Percentiles rank a stretch among this genome's conserved stretches.
These are phyloP conservation scores for Dendropsophus ebraccatus DNA, from an alignment of 2,113 vertebrate species.

Conservation along the genomic window DNA sequence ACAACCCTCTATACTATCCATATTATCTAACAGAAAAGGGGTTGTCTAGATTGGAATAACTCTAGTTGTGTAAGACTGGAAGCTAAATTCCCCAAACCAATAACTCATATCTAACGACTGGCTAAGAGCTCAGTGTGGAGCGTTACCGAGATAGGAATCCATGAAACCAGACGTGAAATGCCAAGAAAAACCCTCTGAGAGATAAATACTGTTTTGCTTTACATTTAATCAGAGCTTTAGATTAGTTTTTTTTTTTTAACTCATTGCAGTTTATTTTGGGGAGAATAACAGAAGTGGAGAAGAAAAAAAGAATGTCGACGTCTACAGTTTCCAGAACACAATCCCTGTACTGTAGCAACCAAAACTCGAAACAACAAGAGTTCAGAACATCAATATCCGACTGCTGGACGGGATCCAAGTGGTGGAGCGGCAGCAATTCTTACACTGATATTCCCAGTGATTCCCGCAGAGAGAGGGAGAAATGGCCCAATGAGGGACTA, in stretches of 20 bases:
- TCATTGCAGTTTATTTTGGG: background rate
- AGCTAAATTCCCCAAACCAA: background rate
- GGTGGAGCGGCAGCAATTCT: background rate
- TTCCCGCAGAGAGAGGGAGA: slow-evolving; percentile 9
- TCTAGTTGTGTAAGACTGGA: background rate
- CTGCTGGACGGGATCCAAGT: background rate
- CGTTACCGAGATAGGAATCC: background rate
- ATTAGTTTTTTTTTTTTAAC: background rate
- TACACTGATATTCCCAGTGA: slow-evolving; percentile 17
- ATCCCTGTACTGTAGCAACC: background rate
- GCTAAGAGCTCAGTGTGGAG: background rate
- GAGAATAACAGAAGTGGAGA: background rate
- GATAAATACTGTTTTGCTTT: slow-evolving; percentile 1
- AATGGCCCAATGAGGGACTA: background rate
- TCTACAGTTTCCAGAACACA: slow-evolving; percentile 1
- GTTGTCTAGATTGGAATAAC: background rate
- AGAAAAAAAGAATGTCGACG: background rate
- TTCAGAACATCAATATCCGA: background rate
- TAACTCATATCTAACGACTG: background rate
- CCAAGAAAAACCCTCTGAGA: background rate
- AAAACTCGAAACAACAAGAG: background rate
- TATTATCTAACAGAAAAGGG: no score
- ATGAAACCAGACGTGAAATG: background rate
- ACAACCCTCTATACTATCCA: no score
- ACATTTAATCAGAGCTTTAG: slow-evolving; percentile 3